Evolutionary conservation across 2,797 vertebrate genomes (phyloP), one percentile per base, ranked within the genome.

Genomic region (Cossypha dichroa): DNA sequence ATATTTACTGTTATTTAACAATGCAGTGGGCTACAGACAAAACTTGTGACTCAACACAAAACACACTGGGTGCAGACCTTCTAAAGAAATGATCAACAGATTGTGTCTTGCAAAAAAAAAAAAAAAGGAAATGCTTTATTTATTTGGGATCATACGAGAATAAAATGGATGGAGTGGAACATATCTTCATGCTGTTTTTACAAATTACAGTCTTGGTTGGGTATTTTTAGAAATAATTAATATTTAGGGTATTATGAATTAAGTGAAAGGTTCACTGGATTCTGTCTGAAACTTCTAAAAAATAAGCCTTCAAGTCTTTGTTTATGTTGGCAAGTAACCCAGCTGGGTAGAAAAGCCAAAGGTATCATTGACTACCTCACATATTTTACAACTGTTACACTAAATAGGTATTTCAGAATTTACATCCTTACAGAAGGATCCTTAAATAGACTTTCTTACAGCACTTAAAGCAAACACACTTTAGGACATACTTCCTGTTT

Each of bases 301-400:
- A 90, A 85, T 84, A 94, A 96, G 70, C 83, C 83, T 95, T 90
- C 95, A 93, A 90, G 85, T 82, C 91, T 63, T 70, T 94, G 91
- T 96, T 97, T 94, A 90, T 76, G 52, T 84, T 97, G 96, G 96
- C 95, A 96, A 76, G 70, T 85, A 92, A 96, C 45, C 45, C 5
- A 7, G 80, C 73, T 60, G 48, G 88, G 73, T 82, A 88, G 70
- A 88, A 90, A 94, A 95, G 93, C 95, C 91, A 95, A 84, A 88
- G 62, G 87, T 73, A 96, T 69, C 80, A 96, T 5, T 86, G 91
- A 96, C 94, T 94, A 86, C 85, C 76, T 93, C 81, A 67, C 77
- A 69, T 88, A 96, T 74, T 95, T 93, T 95, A 96, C 91, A 94
- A 79, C 96, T 70, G 73, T 85, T 96, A 81, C 49, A 85, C 70